Conservation (phyloP, 2,888 invertebrate genomes). For the Tachina lurida region DNA sequence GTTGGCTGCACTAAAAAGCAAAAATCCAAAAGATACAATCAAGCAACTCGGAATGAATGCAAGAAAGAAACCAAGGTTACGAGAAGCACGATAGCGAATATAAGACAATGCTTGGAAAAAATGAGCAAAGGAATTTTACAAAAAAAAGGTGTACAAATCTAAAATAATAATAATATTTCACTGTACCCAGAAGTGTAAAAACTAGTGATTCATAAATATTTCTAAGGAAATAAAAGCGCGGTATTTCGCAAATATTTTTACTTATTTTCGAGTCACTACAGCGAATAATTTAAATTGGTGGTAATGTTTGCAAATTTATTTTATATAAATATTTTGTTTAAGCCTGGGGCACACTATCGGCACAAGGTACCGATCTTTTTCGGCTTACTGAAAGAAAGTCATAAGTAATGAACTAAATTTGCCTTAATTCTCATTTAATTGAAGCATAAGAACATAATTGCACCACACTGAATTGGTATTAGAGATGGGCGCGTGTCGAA, state of each 20-base stretch:
- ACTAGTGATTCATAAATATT: constrained; percentile 41
- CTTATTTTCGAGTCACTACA: background rate
- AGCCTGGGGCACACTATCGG: too few relatives aligned
- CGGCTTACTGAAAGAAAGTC: too few relatives aligned
- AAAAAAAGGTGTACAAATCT: constrained; percentile 35
- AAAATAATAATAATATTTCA: constrained; percentile 49
- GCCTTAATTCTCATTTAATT: too few relatives aligned
- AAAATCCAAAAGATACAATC: constrained; percentile 37
- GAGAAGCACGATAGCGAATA: background rate
- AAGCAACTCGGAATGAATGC: constrained; percentile 6
- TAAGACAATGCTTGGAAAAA: background rate
- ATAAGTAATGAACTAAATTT: too few relatives aligned
- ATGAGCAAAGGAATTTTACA: background rate
- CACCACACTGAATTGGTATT: too few relatives aligned
- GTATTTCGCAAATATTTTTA: background rate
- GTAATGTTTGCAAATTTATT: background rate
- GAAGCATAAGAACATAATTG: too few relatives aligned
- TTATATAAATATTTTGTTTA: too few relatives aligned
- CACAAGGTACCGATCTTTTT: background rate
- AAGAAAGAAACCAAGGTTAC: constrained; percentile 53
- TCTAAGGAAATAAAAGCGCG: constrained; percentile 3
- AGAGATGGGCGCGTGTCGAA: too few relatives aligned
- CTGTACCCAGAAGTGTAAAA: constrained; percentile 12
- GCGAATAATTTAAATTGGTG: constrained; percentile 10
- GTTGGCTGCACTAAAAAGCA: constrained; percentile 46